Base-by-base conservation (phyloP, 2,797 vertebrate species). In the Eupleurogrammus muticus region DNA sequence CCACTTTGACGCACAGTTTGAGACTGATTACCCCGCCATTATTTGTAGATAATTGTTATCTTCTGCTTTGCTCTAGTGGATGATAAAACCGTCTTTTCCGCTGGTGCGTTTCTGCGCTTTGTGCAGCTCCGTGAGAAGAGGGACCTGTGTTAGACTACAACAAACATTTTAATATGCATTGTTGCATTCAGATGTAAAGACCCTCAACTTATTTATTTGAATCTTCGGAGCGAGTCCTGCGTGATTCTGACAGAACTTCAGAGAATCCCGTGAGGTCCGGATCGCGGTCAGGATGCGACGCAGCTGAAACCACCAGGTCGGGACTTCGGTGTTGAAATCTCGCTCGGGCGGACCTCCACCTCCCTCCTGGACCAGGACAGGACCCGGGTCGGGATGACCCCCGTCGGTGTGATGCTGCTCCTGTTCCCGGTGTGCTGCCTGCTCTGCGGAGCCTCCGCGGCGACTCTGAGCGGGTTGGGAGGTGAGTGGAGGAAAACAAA, bases 271-370 rank as follows among this genome's bases (percentile, higher is more conserved):
- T 11, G 63, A 59, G 67, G 23, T 32, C 28, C 11, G 16, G 54
- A 58, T 23, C 47, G 13, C 48, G 63, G 66, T 23, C 63, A 90
- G 74, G 75, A 92, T 93, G 92, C 73, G 5, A 38, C 59, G 60
- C 82, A 86, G 88, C 83, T 94, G 92, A 93, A 80, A 81, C 42
- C 63, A 66, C 56, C 46, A 65, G 70, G 57, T 20, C 42, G 3
- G 82, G 70, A 80, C 57, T 73, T 62, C 60, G 68, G 80, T 73
- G 79, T 66, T 85, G 36, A 64, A 67, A 75, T 75, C 70, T 32
- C 19, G 44, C 73, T 42, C 36, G 55, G 61, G 63, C 75, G 52
- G 66, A 87, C 35, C 60, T 66, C 47, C 61, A 23, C 42, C 66
- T 19, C 35, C 10, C 14, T 35, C 19, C 63, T 19, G 84, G 62